Conservation (phyloP, 37 sponge, comb jelly and placozoan species). For the Ephydatia muelleri region DNA sequence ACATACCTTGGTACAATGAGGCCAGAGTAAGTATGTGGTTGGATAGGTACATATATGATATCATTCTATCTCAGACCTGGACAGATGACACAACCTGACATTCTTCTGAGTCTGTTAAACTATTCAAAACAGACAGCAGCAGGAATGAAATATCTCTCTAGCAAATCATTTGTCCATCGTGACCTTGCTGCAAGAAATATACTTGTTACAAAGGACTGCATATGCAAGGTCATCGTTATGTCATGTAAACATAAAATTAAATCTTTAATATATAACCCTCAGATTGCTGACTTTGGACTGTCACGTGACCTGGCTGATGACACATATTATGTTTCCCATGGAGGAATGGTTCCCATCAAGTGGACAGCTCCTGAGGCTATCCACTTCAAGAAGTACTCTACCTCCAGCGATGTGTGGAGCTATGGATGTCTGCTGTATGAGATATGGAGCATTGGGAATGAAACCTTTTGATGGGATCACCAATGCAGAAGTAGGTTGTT, state of each 20-base stretch:
- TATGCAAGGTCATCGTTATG: background rate
- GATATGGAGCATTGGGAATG: background rate
- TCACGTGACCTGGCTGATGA: conserved; percentile 24
- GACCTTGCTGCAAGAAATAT: background rate
- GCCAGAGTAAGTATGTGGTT: background rate
- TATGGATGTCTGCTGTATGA: conserved; percentile 1
- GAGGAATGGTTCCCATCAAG: conserved; percentile 42
- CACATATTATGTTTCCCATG: conserved; percentile 18
- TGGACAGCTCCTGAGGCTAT: conserved; percentile 62
- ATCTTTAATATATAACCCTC: background rate
- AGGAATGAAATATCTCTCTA: background rate
- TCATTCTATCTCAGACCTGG: background rate
- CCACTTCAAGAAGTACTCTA: background rate
- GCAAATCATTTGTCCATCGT: background rate
- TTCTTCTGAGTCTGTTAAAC: background rate
- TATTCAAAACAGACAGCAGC: background rate
- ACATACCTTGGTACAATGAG: conserved; percentile 1
- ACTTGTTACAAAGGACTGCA: background rate
- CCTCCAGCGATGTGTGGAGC: background rate
- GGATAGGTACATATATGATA: background rate
- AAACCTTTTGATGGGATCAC: background rate
- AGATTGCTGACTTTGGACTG: conserved; percentile 71
- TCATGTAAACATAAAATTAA: background rate
- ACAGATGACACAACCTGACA: background rate
- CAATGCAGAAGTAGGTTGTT: background rate